phyloP scores from a whole-genome alignment of 1,140 invertebrate species.

The Papilio machaon region DNA sequence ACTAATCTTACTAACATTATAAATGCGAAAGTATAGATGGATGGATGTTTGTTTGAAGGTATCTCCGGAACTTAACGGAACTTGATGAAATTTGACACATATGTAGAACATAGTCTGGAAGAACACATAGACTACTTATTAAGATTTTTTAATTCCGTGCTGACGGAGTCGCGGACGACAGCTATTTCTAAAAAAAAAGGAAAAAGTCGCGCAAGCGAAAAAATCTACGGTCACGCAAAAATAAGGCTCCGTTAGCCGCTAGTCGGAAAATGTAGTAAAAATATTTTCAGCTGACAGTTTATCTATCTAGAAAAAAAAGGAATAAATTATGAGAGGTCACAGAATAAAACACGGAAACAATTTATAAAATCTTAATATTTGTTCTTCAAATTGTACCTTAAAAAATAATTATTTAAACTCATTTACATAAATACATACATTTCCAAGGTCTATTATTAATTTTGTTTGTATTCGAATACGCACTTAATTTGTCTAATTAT shows the following conservation, averaged over 20 bases:
- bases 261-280: not conserved
- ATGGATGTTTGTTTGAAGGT: too few relatives aligned
- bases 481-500: not conserved
- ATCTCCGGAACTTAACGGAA: too few relatives aligned
- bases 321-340: not conserved
- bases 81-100: too few relatives aligned
- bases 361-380: not conserved
- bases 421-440: conserved; percentile 18
- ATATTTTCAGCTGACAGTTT: not conserved
- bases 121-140: too few relatives aligned
- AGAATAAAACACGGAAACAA: conserved; percentile 9
- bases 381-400: not conserved
- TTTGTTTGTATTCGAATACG: conserved; percentile 5
- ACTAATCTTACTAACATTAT: too few relatives aligned
- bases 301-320: not conserved
- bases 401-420: conserved; percentile 1
- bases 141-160: too few relatives aligned
- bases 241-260: not conserved
- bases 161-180: too few relatives aligned
- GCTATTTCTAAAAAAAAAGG: too few relatives aligned
- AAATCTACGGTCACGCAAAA: not conserved
- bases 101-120: too few relatives aligned
- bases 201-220: too few relatives aligned
- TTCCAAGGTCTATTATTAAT: not conserved
- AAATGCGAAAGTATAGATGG: too few relatives aligned